Base-by-base conservation (phyloP, 2,797 vertebrate genomes). In the Myotis myotis region DNA sequence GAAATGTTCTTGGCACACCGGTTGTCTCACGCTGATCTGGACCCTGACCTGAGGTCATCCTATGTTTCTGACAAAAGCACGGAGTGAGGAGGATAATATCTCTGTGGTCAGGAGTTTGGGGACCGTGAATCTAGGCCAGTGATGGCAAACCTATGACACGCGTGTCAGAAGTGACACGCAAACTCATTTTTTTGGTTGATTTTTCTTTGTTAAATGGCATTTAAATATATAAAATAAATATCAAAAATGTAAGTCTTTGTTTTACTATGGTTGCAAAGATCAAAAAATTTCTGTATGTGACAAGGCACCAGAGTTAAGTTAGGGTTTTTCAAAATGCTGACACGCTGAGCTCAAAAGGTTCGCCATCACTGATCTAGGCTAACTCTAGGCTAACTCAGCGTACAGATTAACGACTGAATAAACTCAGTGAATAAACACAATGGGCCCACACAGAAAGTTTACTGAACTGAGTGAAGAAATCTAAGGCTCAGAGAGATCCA, bases 71-170 rank as follows among this genome's bases (percentile, higher is more conserved):
- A 75, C 25, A 25, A 36, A 83, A 30, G 49, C 41, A 44, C 0
- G 3, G 25, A 47, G 13, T 0, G 6, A 8, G 13, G 30, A 30
- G 25, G 1, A 62, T 3, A 8, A 49, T 25, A 44, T 5, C 19
- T 12, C 87, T 20, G 5, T n/a, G 76, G 23, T 23, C 62, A 41
- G 44, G 5, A 49, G 51, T 47, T 47, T 47, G 41, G 80, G 75
- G 82, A 38, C 53, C 53, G 5, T 1, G 53, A 55, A 28, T 28
- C 57, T 13, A 30, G 57, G 28, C 62, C 38, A 38, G 38, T 38
- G 38, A 38, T 38, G 38, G 38, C 38, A 38, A 38, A 38, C 38
- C 38, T 38, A 38, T 38, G 38, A 38, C 38, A 38, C 38, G 38
- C 38, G 5, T 38, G 38, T 38, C 5, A 38, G 38, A 38, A 38